Evolutionary conservation across 2,797 vertebrate genomes (phyloP).

Genomic region (Notolabrus celidotus): DNA sequence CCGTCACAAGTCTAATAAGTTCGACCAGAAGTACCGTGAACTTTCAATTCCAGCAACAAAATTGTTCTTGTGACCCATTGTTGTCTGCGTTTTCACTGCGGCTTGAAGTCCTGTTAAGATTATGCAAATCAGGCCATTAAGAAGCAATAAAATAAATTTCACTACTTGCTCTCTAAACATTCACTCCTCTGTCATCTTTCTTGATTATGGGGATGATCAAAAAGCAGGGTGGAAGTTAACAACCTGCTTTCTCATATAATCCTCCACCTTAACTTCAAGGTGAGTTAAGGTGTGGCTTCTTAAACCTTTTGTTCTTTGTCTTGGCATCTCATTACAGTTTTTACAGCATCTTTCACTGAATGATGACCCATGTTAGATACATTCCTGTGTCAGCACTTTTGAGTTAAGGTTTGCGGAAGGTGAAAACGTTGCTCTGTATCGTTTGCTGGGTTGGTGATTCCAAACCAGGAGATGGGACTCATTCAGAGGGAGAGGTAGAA

Average conservation of each 20-base stretch:
- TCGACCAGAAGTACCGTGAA: no score
- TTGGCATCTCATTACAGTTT: neutral
- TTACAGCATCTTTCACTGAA: neutral
- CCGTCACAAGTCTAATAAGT: no score
- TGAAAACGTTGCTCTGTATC: neutral
- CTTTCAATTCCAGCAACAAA: no score
- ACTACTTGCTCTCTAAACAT: no score
- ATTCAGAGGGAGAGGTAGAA: no score
- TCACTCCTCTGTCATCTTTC: neutral
- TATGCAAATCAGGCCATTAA: no score
- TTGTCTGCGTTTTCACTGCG: no score
- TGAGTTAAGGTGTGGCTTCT: neutral
- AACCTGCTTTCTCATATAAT: neutral
- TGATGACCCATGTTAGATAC: neutral
- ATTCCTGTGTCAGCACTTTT: slow-evolving; percentile 5
- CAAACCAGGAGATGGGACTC: neutral
- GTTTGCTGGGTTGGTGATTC: neutral
- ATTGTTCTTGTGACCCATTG: no score
- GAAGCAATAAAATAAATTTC: no score
- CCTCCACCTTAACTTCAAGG: neutral
- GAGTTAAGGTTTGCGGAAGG: neutral
- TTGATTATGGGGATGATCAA: neutral
- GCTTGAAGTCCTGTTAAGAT: no score
- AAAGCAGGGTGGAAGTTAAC: slow-evolving; percentile 7
- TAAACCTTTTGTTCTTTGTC: slow-evolving; percentile 6